Evolutionary conservation across 1,140 invertebrate species (phyloP).

Genomic region (Cherax destructor): DNA sequence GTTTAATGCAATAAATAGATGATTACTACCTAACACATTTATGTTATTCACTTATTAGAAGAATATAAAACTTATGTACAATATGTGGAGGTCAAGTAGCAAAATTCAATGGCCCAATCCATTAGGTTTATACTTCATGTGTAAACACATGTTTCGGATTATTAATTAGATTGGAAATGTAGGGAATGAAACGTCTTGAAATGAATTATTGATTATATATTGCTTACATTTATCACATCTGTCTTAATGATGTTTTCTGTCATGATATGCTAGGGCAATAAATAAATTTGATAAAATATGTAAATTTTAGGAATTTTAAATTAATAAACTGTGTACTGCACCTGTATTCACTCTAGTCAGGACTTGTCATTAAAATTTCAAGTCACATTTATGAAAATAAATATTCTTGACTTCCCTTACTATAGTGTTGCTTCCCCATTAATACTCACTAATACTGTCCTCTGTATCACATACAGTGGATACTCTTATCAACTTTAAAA

Average conservation of each 20-base stretch:
- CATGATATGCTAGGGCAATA: not conserved
- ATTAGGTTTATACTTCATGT: too few relatives aligned
- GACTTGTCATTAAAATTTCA: not conserved
- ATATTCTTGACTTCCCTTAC: not conserved
- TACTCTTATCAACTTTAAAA: too few relatives aligned
- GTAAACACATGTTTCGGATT: not conserved
- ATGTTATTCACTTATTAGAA: too few relatives aligned
- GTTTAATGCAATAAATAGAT: not conserved
- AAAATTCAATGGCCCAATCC: too few relatives aligned
- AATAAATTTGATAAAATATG: not conserved
- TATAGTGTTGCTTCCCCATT: too few relatives aligned
- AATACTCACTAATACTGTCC: too few relatives aligned
- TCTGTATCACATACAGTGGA: too few relatives aligned
- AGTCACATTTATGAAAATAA: not conserved
- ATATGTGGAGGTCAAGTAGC: too few relatives aligned
- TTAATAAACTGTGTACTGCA: not conserved
- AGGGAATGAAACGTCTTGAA: not conserved
- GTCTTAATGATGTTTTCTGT: not conserved
- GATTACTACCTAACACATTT: too few relatives aligned
- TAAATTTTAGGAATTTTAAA: not conserved
- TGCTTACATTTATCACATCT: too few relatives aligned
- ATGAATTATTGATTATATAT: not conserved
- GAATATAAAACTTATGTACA: too few relatives aligned
- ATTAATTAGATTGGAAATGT: not conserved
- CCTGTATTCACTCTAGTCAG: not conserved